Conservation (phyloP, 2,797 vertebrate species). For the Chrysocyon brachyurus region DNA sequence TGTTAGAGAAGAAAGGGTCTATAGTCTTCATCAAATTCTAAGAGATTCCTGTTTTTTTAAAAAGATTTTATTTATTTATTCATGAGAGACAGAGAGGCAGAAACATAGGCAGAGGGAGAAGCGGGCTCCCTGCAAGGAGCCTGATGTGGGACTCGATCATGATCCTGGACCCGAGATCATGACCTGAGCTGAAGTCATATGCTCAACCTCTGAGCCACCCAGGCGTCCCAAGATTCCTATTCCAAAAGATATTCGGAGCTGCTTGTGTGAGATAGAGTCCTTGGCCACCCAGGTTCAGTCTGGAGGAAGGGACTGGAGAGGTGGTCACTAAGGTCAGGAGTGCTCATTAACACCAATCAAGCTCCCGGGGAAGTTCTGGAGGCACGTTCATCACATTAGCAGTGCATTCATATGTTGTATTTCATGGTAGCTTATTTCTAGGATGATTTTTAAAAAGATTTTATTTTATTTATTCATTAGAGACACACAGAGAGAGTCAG, state of each 20-base stretch:
- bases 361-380: not conserved
- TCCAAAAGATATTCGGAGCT: not conserved
- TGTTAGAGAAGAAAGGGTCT: not conserved
- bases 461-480: too few relatives aligned
- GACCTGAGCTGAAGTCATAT: too few relatives aligned
- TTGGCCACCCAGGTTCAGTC: not conserved
- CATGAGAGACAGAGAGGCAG: too few relatives aligned
- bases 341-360: not conserved
- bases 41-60: not conserved
- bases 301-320: not conserved
- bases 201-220: too few relatives aligned
- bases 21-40: not conserved
- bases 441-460: too few relatives aligned
- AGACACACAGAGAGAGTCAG: too few relatives aligned
- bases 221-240: not conserved
- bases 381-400: not conserved
- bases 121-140: too few relatives aligned
- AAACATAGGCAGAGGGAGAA: too few relatives aligned
- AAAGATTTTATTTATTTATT: too few relatives aligned
- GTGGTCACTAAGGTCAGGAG: not conserved
- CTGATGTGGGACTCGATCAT: too few relatives aligned
- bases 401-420: not conserved
- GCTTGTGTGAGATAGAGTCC: not conserved
- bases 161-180: too few relatives aligned
- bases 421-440: not conserved